Evolutionary conservation across 2,888 invertebrate species (phyloP), one percentile per base, ranked within the genome.

Genomic region (Hyppa rectilinea): DNA sequence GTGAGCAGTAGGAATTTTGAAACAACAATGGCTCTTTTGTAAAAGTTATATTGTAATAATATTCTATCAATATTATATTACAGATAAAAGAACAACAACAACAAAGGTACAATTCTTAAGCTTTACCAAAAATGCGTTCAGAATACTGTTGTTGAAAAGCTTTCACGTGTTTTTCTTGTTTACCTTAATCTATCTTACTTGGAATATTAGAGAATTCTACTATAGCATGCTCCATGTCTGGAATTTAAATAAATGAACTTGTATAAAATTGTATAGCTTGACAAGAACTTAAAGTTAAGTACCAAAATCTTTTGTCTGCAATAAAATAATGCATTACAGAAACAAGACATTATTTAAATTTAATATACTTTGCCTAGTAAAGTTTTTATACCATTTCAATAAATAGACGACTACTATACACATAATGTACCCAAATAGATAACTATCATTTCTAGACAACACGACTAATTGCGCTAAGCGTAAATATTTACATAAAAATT

Each of bases 41-140:
- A 76, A 73, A 82, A 67, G 50, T 71, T 82, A 64, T 82, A 81
- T 83, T 83, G 63, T 68, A 81, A 73, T 83, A 80, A 77, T 84
- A 78, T 69, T 71, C 60, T 78, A 68, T n/a, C n/a, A n/a, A n/a
- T n/a, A n/a, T n/a, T n/a, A n/a, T n/a, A n/a, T n/a, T 72, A 75
- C 75, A 75, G 45, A 62, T 70, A 72, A 74, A 78, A 77, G 65
- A 81, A 84, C 69, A 75, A 78, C 69, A 75, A 78, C 72, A 82
- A 84, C 52, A 72, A 69, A 71, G 73, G 58, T 76, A 77, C 68
- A 73, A 50, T 55, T 80, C 79, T 63, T 65, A 73, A 74, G 58
- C 60, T 67, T 66, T 66, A 73, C 69, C 55, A 52, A 75, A 68
- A 71, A 71, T 72, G 77, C 65, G 50, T 70, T 67, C 34, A 23